These are phyloP conservation scores for Zonotrichia leucophrys DNA, from an alignment of 2,113 vertebrate species.

Conservation along the genomic window DNA sequence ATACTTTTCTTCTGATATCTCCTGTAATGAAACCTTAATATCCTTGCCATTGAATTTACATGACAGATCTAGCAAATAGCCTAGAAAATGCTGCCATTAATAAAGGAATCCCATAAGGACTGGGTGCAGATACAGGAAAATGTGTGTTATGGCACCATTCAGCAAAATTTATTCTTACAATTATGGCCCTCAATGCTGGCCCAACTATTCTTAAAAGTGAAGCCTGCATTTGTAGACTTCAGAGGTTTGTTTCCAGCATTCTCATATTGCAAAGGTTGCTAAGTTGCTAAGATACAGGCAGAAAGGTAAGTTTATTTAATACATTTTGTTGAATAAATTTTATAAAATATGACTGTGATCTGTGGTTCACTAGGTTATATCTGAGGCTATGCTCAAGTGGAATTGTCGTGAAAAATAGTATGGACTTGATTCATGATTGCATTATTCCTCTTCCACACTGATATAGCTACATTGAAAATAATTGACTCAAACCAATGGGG, in stretches of 20 bases:
- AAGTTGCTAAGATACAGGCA: slow-evolving; percentile 66
- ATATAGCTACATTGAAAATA: slow-evolving; percentile 31
- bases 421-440: slow-evolving; percentile 38
- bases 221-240: background rate
- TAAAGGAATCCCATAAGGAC: background rate
- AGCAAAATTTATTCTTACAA: background rate
- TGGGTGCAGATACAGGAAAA: background rate
- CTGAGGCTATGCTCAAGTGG: slow-evolving; percentile 67
- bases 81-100: background rate
- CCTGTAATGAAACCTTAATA: background rate
- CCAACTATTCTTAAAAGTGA: slow-evolving; percentile 2
- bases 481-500: slow-evolving; percentile 32
- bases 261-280: slow-evolving; percentile 35
- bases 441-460: slow-evolving; percentile 39
- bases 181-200: background rate
- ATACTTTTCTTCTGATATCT: background rate
- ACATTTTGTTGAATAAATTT: slow-evolving; percentile 61
- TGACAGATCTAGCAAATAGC: background rate
- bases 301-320: slow-evolving; percentile 57
- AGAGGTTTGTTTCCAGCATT: background rate
- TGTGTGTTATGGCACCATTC: background rate
- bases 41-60: background rate
- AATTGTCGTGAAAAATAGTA: slow-evolving; percentile 64
- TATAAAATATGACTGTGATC: slow-evolving; percentile 54
- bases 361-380: slow-evolving; percentile 59